Base-by-base conservation (phyloP, 2,888 invertebrate genomes). In the Drosophila silvestris region DNA sequence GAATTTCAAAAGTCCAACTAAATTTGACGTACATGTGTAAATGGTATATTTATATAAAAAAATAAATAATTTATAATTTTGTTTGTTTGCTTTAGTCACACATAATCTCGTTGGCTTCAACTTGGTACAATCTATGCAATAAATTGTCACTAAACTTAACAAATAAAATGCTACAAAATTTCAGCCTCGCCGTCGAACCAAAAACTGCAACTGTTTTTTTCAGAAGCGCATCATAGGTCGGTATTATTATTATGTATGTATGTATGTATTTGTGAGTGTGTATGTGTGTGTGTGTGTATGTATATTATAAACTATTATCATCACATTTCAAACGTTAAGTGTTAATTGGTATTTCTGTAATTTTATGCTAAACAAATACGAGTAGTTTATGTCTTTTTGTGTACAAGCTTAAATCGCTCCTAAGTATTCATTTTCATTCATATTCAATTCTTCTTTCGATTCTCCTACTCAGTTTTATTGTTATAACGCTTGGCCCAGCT, bases 311-410 rank as follows among this genome's bases (percentile, higher is more conserved):
- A 89, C 85, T 86, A 86, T 86, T 86, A 86, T 86, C 85, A 87
- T 91, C 87, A 87, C 91, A 87, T 89, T 87, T 89, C 77, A 82
- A 89, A 91, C 82, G 76, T 86, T 86, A 86, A 89, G 90, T 83
- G 70, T 86, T 76, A 71, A 68, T 67, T 76, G 53, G 82, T 85
- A 76, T 90, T 89, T 89, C 70, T 71, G 74, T 85, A 71, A 72
- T 67, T 77, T 89, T 75, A 83, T 69, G 77, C 81, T 90, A 85
- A 81, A 89, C 89, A 81, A 85, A 83, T 90, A 86, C 89, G 86
- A 85, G 89, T 88, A 80, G 56, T 68, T 88, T 73, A 70, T 84
- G 89, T 85, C 89, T 90, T 87, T 83, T 88, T 85, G 85, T 84
- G 74, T 87, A 87, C 73, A 87, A 89, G 85, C 85, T 85, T 81